Conservation (phyloP, 2,113 vertebrate species). For the Nyctereutes procyonoides region DNA sequence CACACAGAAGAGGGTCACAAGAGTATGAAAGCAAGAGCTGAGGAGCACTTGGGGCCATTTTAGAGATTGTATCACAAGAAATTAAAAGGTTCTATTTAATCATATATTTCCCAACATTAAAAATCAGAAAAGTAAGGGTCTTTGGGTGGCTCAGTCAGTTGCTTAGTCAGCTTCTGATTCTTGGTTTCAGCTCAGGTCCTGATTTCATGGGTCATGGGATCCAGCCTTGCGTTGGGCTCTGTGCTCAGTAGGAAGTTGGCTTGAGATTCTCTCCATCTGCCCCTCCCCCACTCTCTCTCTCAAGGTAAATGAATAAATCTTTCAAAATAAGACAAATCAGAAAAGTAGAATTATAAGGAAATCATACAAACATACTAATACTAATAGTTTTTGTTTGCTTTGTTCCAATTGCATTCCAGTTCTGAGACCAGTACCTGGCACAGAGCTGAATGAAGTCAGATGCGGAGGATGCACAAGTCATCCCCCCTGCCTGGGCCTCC, state of each 20-base stretch:
- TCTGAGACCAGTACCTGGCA: neutral
- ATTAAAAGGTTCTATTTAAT: neutral
- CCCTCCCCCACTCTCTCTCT: neutral
- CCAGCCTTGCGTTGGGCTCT: neutral
- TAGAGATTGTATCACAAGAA: neutral
- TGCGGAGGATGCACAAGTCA: fast-evolving
- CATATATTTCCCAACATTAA: neutral
- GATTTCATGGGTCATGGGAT: neutral
- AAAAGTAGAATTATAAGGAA: neutral
- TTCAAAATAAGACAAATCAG: neutral
- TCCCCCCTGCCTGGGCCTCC: neutral
- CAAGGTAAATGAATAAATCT: neutral
- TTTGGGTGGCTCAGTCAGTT: neutral
- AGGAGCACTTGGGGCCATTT: neutral
- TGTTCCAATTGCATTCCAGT: neutral
- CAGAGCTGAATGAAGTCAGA: neutral
- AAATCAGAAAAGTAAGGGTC: neutral
- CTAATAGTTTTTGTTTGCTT: neutral
- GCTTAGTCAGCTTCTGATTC: neutral
- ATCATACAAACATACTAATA: neutral
- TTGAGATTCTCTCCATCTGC: neutral
- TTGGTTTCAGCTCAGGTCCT: neutral
- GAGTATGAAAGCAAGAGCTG: neutral
- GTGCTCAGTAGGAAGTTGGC: neutral
- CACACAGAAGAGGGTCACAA: neutral